phyloP scores from a whole-genome alignment of 2,113 vertebrate genomes.

The Hyla sarda region DNA sequence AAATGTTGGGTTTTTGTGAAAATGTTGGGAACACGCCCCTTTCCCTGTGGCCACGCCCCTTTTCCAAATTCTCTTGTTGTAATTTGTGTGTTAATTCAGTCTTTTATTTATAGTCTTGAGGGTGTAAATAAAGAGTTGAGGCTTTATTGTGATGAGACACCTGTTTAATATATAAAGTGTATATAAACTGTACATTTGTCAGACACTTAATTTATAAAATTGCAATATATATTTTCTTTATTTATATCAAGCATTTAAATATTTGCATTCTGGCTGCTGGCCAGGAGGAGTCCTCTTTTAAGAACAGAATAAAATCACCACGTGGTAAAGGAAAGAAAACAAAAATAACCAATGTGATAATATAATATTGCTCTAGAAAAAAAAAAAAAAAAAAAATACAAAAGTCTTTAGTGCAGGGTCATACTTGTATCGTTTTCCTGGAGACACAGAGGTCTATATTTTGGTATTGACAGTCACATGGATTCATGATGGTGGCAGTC shows the following conservation, averaged over 20 bases:
- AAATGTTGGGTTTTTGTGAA: too few species aligned
- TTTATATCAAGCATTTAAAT: slow-evolving; percentile 72
- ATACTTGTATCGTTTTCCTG: neutral
- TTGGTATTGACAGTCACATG: neutral
- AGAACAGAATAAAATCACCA: slow-evolving; percentile 33
- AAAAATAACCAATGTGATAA: neutral
- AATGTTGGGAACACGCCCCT: too few species aligned
- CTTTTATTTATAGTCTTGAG: too few species aligned
- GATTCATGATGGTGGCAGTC: neutral
- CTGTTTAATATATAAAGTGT: slow-evolving; percentile 77
- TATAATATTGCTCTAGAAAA: slow-evolving; percentile 25
- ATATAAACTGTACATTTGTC: slow-evolving; percentile 73
- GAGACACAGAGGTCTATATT: neutral
- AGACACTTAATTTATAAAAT: slow-evolving; percentile 60
- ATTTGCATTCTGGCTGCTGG: slow-evolving; percentile 73
- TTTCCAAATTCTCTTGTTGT: too few species aligned
- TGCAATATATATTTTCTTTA: slow-evolving; percentile 71
- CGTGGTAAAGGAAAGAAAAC: neutral
- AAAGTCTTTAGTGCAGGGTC: slow-evolving; percentile 53
- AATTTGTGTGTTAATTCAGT: too few species aligned
- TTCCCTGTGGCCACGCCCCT: too few species aligned
- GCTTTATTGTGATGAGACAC: slow-evolving; percentile 50
- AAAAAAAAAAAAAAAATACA: neutral
- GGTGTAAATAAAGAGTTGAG: neutral
- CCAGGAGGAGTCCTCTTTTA: slow-evolving; percentile 61